Percentiles rank a stretch among this genome's conserved stretches.
Conservation (phyloP, 2,797 vertebrate genomes). For the Fundulus diaphanus region DNA sequence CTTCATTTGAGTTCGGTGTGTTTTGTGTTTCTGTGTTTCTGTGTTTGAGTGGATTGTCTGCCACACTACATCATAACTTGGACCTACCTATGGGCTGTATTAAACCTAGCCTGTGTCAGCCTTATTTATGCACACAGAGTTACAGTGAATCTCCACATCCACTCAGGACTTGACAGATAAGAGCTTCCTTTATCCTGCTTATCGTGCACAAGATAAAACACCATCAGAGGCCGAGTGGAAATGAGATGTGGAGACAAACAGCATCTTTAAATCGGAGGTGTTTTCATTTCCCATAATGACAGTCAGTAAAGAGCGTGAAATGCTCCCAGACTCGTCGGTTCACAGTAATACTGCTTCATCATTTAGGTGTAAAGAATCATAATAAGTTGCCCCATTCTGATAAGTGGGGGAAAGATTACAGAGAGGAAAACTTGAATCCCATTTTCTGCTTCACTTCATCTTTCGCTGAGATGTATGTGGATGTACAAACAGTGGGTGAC, state of each 20-base stretch:
- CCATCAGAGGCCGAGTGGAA: conserved; percentile 55
- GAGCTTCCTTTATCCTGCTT: conserved; percentile 65
- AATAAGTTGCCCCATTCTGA: conserved; percentile 61
- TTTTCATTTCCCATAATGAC: conserved; percentile 70
- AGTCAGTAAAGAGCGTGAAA: conserved; percentile 71
- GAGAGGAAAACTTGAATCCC: conserved; percentile 72
- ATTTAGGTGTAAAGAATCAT: conserved; percentile 58
- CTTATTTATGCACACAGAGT: conserved; percentile 63
- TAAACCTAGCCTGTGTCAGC: conserved; percentile 64
- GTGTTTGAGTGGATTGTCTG: conserved; percentile 38
- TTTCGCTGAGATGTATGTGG: conserved; percentile 18
- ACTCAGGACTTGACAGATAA: conserved; percentile 66
- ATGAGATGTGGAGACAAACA: conserved; percentile 67
- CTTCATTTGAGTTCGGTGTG: conserved; percentile 53
- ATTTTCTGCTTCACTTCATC: conserved; percentile 65
- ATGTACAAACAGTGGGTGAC: neutral
- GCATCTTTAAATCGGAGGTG: conserved; percentile 67
- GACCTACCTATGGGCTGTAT: conserved; percentile 59
- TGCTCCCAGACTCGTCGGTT: conserved; percentile 40
- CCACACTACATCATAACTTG: conserved; percentile 60
- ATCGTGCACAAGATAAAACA: conserved; percentile 69
- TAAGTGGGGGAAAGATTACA: conserved; percentile 63
- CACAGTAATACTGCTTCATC: conserved; percentile 39
- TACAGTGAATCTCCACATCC: conserved; percentile 57
- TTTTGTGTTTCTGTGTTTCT: conserved; percentile 23